Conservation (phyloP, 2,888 invertebrate species). For the Spodoptera littoralis region DNA sequence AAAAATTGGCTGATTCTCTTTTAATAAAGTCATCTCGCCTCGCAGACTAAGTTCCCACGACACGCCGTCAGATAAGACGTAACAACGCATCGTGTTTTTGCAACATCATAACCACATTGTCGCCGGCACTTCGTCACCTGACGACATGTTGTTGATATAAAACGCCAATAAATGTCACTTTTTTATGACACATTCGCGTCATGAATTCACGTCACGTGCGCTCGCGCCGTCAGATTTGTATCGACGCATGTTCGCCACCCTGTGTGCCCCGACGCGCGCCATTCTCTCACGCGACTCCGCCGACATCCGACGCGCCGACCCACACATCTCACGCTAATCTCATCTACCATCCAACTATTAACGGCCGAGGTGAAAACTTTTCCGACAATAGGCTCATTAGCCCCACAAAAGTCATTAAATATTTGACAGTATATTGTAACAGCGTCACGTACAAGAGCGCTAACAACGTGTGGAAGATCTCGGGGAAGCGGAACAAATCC, state of each 20-base stretch:
- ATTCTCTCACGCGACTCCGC: constrained; percentile 78
- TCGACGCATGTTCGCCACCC: constrained; percentile 80
- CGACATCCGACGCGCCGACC: constrained; percentile 59
- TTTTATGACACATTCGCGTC: constrained; percentile 83
- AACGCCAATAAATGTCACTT: constrained; percentile 88
- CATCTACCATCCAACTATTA: constrained; percentile 73
- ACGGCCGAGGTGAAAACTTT: constrained; percentile 73
- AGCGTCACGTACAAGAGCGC: constrained; percentile 83
- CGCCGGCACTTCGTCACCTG: constrained; percentile 79
- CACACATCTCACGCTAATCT: constrained; percentile 74
- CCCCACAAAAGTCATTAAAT: constrained; percentile 83
- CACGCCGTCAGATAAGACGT: constrained; percentile 73
- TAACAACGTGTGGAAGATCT: constrained; percentile 87
- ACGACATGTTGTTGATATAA: constrained; percentile 86
- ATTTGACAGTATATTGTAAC: constrained; percentile 79
- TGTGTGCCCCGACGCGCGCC: constrained; percentile 73
- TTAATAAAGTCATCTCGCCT: constrained; percentile 72
- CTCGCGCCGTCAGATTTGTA: constrained; percentile 80
- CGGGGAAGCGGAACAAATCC: constrained; percentile 86
- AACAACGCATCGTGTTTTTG: constrained; percentile 79
- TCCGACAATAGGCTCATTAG: constrained; percentile 86
- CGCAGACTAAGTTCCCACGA: constrained; percentile 76
- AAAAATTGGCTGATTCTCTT: constrained; percentile 55
- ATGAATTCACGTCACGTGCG: constrained; percentile 85
- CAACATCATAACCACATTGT: constrained; percentile 81